Base-by-base conservation (phyloP, 2,797 vertebrate species). In the Cryptoblepharus egeriae region DNA sequence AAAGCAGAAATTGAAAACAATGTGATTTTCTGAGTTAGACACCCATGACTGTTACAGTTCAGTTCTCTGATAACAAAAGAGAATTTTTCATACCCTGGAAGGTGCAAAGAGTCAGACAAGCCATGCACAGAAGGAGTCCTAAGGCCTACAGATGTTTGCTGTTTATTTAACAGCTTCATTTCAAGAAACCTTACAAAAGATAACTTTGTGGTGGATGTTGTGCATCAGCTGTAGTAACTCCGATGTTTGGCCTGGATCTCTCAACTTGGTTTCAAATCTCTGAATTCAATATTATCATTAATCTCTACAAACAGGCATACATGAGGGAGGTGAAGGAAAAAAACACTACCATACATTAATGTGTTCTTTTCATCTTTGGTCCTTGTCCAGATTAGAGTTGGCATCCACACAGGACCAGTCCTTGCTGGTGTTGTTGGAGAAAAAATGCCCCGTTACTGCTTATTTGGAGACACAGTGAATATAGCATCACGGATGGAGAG, bases 401-500 rank as follows among this genome's bases (percentile, higher is more conserved):
- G 95, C 65, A 85, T 96, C 83, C 95, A 96, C 90, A 96, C 93
- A 74, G 94, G 96, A 80, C 95, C 94, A 57, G 94, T 95, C 26
- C 76, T 96, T 89, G 94, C 94, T 37, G 96, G 94, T 67, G 93
- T 96, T 3, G 96, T 96, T 74, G 93, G 96, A 75, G 95, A 97
- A 84, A 96, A 97, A 92, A 96, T 96, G 95, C 95, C 93, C n/a
- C 93, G 95, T 42, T 97, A 96, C 60, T 96, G 95, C 85, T 85
- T 96, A 79, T 97, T 96, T 91, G 94, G 96, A 77, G 95, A 96
- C 91, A 96, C 95, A 0, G 95, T 96, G 87, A 96, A 96, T 42
- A 96, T 95, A 11, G 95, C 94, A 67, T 96, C 95, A 49, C 92
- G 93, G 42, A 96, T 96, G 95, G 95, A 97, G 87, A 96, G 95